These are phyloP conservation scores for Megalopta genalis DNA, from an alignment of 1,140 invertebrate species.

Conservation along the genomic window DNA sequence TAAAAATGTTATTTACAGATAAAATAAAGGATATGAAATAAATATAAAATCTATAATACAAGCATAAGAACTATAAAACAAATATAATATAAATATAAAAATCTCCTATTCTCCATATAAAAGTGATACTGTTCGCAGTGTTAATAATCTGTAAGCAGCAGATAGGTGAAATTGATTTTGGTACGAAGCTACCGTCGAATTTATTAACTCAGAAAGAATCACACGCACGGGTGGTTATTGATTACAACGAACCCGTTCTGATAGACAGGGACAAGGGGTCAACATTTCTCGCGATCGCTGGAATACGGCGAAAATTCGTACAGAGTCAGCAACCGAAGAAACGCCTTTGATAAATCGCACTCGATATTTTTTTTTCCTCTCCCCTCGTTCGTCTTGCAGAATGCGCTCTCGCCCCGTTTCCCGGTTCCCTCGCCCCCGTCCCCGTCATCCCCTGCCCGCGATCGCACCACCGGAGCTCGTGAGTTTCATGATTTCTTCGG, in stretches of 20 bases:
- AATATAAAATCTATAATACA: too few species aligned
- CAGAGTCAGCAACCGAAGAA: constrained; percentile 43
- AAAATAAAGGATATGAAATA: too few species aligned
- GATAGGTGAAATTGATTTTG: too few species aligned
- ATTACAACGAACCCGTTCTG: not conserved
- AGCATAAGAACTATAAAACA: too few species aligned
- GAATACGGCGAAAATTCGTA: constrained; percentile 41
- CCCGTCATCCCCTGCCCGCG: constrained; percentile 8
- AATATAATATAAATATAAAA: too few species aligned
- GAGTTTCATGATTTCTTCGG: constrained; percentile 69
- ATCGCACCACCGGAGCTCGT: constrained; percentile 51
- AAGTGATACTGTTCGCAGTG: too few species aligned
- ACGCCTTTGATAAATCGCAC: constrained; percentile 70
- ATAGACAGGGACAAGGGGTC: constrained; percentile 33
- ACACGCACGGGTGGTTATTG: not conserved
- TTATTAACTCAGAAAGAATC: not conserved
- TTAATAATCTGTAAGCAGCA: too few species aligned
- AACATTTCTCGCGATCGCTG: constrained; percentile 32
- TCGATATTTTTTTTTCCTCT: constrained; percentile 69
- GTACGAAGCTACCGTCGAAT: not conserved
- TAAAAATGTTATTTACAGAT: too few species aligned
- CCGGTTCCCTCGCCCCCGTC: constrained; percentile 48
- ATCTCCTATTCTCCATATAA: too few species aligned
- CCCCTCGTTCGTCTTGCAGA: constrained; percentile 46
- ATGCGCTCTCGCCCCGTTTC: constrained; percentile 57